Evolutionary conservation across 2,888 invertebrate species (phyloP).

Genomic region (Geotrupes spiniger): DNA sequence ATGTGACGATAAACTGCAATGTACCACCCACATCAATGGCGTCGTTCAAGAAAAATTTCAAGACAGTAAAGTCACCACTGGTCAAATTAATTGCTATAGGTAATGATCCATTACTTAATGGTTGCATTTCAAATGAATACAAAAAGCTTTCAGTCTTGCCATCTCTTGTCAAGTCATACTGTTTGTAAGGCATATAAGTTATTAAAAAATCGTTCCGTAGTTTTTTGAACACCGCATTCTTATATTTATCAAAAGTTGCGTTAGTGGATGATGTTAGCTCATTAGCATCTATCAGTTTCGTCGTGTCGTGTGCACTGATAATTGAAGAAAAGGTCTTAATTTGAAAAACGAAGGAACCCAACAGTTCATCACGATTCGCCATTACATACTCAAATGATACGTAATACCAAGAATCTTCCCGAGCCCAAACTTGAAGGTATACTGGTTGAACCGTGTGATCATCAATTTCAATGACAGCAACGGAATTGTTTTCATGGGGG

Average conservation of each 20-base stretch:
- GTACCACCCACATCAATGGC: slow-evolving; percentile 80
- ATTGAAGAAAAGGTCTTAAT: slow-evolving; percentile 21
- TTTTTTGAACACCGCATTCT: neutral
- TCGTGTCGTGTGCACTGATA: neutral
- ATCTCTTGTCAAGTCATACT: slow-evolving; percentile 53
- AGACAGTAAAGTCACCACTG: slow-evolving; percentile 59
- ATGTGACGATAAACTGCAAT: slow-evolving; percentile 66
- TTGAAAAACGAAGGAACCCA: slow-evolving; percentile 19
- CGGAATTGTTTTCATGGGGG: slow-evolving; percentile 51
- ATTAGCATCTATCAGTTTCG: no score
- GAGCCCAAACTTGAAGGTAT: slow-evolving; percentile 47
- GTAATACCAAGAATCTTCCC: slow-evolving; percentile 62
- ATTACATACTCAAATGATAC: slow-evolving; percentile 46
- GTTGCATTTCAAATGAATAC: slow-evolving; percentile 68
- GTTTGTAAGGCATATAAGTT: slow-evolving; percentile 35
- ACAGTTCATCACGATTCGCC: slow-evolving; percentile 5
- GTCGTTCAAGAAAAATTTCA: slow-evolving; percentile 69
- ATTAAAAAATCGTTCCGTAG: slow-evolving; percentile 9
- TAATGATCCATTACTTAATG: slow-evolving; percentile 61
- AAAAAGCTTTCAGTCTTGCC: slow-evolving; percentile 73
- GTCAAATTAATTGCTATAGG: slow-evolving; percentile 68
- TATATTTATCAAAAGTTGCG: slow-evolving; percentile 4
- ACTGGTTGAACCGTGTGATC: slow-evolving; percentile 11
- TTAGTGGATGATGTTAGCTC: neutral
- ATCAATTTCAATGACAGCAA: slow-evolving; percentile 22